Percentiles rank a stretch among this genome's conserved stretches.
These are phyloP conservation scores for Pantelozetes paolii DNA, from an alignment of 2,888 invertebrate species.

Conservation along the genomic window DNA sequence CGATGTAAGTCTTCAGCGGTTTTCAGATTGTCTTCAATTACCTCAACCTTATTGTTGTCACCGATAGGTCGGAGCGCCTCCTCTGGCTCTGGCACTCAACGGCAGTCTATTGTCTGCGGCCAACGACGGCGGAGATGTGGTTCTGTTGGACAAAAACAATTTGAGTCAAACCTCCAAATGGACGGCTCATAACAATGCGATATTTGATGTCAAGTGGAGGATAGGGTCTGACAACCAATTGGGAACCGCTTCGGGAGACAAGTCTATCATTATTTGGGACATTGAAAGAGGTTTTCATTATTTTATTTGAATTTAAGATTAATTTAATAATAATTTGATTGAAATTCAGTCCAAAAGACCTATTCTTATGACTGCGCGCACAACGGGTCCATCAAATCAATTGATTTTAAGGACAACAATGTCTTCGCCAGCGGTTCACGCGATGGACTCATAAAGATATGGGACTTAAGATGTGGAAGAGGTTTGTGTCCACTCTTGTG, in stretches of 20 bases:
- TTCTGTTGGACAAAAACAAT: conserved; percentile 5
- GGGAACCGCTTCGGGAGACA: conserved; percentile 80
- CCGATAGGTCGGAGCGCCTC: conserved; percentile 14
- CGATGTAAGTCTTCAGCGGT: neutral
- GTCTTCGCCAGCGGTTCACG: conserved; percentile 82
- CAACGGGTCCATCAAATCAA: conserved; percentile 38
- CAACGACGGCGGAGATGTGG: conserved; percentile 39
- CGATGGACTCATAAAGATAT: conserved; percentile 78
- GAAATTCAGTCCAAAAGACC: conserved; percentile 49
- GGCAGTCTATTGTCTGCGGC: neutral
- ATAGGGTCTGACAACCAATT: conserved; percentile 66
- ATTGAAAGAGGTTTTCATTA: conserved; percentile 39
- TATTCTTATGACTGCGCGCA: conserved; percentile 59
- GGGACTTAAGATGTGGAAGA: conserved; percentile 64
- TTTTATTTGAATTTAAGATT: neutral
- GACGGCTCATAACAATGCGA: conserved; percentile 72
- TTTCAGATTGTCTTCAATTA: neutral
- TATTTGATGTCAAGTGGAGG: conserved; percentile 85
- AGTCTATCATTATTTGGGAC: conserved; percentile 75
- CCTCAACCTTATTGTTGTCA: neutral
- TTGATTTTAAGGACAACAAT: conserved; percentile 49
- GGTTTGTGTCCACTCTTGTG: neutral
- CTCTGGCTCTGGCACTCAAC: conserved; percentile 16
- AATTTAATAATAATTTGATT: neutral
- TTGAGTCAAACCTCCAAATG: conserved; percentile 12